These are phyloP conservation scores for Microchirus variegatus DNA, from an alignment of 2,797 vertebrate species.

Conservation along the genomic window DNA sequence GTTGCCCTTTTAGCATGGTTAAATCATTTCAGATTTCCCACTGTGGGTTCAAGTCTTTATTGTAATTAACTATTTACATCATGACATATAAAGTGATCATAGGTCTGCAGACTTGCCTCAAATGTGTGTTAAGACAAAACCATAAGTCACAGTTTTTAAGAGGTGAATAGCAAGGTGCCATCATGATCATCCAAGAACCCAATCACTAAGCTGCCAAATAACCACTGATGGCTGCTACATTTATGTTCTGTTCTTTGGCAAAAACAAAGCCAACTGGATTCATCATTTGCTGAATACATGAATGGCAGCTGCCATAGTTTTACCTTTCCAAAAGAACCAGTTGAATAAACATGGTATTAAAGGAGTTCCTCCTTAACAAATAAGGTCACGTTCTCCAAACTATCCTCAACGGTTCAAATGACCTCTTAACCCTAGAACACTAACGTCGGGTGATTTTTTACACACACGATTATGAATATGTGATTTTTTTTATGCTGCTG, in stretches of 20 bases:
- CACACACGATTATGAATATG: too few species aligned
- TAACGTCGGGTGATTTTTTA: too few species aligned
- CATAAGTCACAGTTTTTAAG: conserved; percentile 12
- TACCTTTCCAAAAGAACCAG: conserved; percentile 46
- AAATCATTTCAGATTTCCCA: too few species aligned
- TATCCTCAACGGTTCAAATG: too few species aligned
- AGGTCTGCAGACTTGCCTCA: not conserved
- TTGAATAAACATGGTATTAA: conserved; percentile 3
- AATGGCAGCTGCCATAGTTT: conserved; percentile 57
- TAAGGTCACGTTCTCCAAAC: too few species aligned
- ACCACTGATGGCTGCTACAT: conserved; percentile 37
- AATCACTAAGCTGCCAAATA: conserved; percentile 49
- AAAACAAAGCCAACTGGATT: conserved; percentile 73
- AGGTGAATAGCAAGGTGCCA: conserved; percentile 10
- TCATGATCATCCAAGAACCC: conserved; percentile 34
- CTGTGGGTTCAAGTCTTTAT: too few species aligned
- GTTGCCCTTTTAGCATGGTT: too few species aligned
- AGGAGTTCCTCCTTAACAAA: conserved; percentile 1
- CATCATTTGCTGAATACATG: conserved; percentile 53
- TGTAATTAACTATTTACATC: too few species aligned
- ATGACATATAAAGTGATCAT: not conserved
- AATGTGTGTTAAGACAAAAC: conserved; percentile 1
- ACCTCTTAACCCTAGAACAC: too few species aligned
- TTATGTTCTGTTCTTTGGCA: conserved; percentile 58
- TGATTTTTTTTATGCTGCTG: too few species aligned